Evolutionary conservation across 2,888 invertebrate species (phyloP), one percentile per base, ranked within the genome.

Genomic region (Pherbina coryleti): DNA sequence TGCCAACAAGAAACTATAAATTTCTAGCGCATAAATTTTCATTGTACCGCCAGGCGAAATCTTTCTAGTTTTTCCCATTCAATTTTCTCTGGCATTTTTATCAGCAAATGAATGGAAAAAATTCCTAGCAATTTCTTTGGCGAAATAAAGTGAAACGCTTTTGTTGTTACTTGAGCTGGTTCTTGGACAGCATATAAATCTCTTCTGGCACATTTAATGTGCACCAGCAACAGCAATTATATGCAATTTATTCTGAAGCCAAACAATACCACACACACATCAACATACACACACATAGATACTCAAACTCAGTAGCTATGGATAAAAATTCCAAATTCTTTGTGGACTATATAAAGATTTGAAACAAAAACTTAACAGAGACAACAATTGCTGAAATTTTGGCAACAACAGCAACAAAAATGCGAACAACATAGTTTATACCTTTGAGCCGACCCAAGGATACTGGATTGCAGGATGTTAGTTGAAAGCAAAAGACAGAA

Each of bases 191-290:
- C 79, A 79, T 81, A 85, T 86, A 86, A 86, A 86, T 87, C 87
- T 86, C 84, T 86, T 86, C 85, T 85, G 83, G 82, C 83, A 86
- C 86, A 86, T 87, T 87, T 85, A 85, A 85, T 84, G 83, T 82
- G 82, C 82, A 82, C 81, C 77, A 80, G 78, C 81, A 82, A 80
- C 77, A 82, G 82, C 81, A 82, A 81, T 82, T 82, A 82, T 82
- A 82, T 82, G 82, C 82, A 82, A 82, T 82, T 82, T 82, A 82
- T 82, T 80, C 81, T 76, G 62, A 53, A 76, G 57, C 76, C 66
- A 77, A 64, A 60, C 44, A 44, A 44, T 44, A 14, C 17, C 22
- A 19, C 22, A n/a, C 51, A 51, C 69, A 11, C 69, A 22, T 19
- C 51, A 7, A n/a, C 28, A 51, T 17, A 67, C 19, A 9, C 44